A percentile compares a stretch with the other conserved stretches of the same genome.
These are phyloP conservation scores for Phalera bucephala DNA, from an alignment of 2,888 invertebrate genomes.

Conservation along the genomic window DNA sequence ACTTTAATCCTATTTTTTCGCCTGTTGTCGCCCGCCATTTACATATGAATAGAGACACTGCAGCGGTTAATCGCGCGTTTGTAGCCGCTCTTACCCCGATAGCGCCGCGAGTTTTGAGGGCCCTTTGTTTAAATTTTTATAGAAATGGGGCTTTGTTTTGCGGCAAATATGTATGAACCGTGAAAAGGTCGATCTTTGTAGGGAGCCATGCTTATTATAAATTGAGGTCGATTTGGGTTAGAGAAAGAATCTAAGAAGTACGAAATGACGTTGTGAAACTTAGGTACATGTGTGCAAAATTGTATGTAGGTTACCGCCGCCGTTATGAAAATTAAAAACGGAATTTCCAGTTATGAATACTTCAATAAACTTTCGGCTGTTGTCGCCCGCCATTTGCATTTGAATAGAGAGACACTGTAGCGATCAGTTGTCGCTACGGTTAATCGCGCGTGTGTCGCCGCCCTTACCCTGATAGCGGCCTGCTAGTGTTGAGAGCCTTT, in stretches of 20 bases:
- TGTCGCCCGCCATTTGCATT: constrained; percentile 10
- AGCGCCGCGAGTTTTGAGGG: constrained; percentile 4
- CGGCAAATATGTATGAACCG: neutral
- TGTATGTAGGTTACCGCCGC: too few relatives aligned
- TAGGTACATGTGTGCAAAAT: too few relatives aligned
- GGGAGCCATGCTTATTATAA: too few relatives aligned
- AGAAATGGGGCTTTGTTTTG: neutral
- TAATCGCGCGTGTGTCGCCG: constrained; percentile 20
- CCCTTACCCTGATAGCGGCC: constrained; percentile 9
- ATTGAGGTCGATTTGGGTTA: too few relatives aligned
- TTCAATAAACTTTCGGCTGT: constrained; percentile 6
- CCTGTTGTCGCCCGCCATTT: constrained; percentile 5
- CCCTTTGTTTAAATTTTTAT: constrained; percentile 6
- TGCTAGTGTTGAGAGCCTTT: constrained; percentile 4
- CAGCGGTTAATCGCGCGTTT: constrained; percentile 10
- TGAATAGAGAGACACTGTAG: constrained; percentile 12
- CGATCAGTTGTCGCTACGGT: constrained; percentile 9
- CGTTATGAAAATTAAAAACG: too few relatives aligned
- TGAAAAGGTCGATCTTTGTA: neutral
- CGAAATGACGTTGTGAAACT: too few relatives aligned
- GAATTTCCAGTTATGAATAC: constrained; percentile 7
- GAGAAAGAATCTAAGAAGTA: too few relatives aligned
- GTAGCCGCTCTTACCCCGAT: constrained; percentile 10
- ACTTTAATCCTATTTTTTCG: constrained; percentile 7
- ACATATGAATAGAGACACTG: constrained; percentile 15